Evolutionary conservation across 2,113 vertebrate species (phyloP), one percentile per base, ranked within the genome.

Genomic region (Corythoichthys haematopterus): DNA sequence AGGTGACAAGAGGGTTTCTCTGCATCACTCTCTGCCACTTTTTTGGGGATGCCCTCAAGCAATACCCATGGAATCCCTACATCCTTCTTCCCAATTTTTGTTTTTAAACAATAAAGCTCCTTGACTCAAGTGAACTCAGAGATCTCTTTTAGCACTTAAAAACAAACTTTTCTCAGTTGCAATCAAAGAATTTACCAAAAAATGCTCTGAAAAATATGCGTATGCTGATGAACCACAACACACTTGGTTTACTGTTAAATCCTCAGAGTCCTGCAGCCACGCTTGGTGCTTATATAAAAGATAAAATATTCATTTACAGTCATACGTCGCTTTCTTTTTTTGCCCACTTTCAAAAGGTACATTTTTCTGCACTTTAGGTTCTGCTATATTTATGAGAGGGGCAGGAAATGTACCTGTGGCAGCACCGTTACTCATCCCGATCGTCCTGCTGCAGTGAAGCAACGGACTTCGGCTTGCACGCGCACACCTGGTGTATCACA

Each of bases 291-390:
- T 46, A 47, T 85, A 84, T 84, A 80, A 82, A 90, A 35, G 64
- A 71, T 93, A 68, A 92, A 92, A 92, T 88, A 91, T 92, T 92
- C 68, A 92, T 91, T 72, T 76, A 64, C 72, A 77, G 84, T 79
- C 84, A 86, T 83, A 82, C 78, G 77, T 75, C 68, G 55, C 56
- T 60, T 72, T 50, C 4, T 70, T 77, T 80, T 71, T 85, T 80
- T 66, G 57, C 66, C 71, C 74, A 76, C 83, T 84, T 84, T 74
- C 43, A 84, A 82, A 65, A 62, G 66, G 68, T 89, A 92, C 90
- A 92, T 90, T 90, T 87, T 88, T 92, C 80, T 90, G 89, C 92
- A 92, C 92, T 92, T 91, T 88, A 88, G 57, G 78, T 65, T 89
- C 86, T 91, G 79, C 85, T 84, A 90, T 91, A 92, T 93, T 93